phyloP scores from a whole-genome alignment of 2,888 invertebrate genomes.

The Lamellibrachia satsuma region DNA sequence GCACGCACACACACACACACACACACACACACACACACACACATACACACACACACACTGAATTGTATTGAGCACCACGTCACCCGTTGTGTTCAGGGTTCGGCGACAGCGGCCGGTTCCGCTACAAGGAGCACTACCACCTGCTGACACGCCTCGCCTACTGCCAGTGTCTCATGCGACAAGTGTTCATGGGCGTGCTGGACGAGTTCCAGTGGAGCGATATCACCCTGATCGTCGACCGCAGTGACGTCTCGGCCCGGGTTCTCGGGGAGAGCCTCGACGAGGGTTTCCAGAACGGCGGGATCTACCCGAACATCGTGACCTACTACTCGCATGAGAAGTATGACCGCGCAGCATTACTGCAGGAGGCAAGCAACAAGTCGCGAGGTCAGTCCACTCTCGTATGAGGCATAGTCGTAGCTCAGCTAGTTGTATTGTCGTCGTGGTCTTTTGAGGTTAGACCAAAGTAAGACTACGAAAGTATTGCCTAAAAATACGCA shows the following conservation, averaged over 20 bases:
- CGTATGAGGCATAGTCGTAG: no score
- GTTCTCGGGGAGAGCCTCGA: slow-evolving; percentile 17
- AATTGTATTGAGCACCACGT: not conserved
- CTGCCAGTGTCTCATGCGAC: slow-evolving; percentile 28
- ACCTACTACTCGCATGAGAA: not conserved
- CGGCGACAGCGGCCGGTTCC: slow-evolving; percentile 24
- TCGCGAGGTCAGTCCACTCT: slow-evolving; percentile 20
- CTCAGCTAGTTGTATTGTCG: no score
- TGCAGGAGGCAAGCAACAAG: slow-evolving; percentile 27
- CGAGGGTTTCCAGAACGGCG: slow-evolving; percentile 10
- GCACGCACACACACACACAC: not conserved
- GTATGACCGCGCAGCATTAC: not conserved
- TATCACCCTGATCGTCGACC: slow-evolving; percentile 13
- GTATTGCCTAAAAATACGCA: no score
- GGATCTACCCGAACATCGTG: not conserved
- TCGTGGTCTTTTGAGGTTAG: no score
- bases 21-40: not conserved
- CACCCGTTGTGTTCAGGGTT: not conserved
- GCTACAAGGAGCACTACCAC: slow-evolving; percentile 23
- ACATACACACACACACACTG: not conserved
- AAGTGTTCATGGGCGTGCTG: slow-evolving; percentile 23
- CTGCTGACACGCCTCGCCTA: slow-evolving; percentile 23
- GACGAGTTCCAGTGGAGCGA: slow-evolving; percentile 23
- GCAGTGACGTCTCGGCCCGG: not conserved
- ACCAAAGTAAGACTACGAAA: no score